Evolutionary conservation across 2,113 vertebrate genomes (phyloP).

Genomic region (Aramus guarauna): DNA sequence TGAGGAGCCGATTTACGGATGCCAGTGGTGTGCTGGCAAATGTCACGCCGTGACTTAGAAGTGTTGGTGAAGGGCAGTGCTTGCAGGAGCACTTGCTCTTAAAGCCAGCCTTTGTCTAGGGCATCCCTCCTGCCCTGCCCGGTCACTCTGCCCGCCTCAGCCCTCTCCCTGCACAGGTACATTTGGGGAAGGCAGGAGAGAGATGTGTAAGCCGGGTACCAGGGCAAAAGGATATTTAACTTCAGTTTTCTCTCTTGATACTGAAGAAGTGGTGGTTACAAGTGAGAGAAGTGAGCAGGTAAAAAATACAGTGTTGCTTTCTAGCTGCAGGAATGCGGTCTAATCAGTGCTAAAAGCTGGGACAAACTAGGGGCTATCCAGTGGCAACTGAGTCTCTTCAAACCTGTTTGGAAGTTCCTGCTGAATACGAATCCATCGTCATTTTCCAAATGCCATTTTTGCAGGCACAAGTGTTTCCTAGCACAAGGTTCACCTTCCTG

Average conservation of each 20-base stretch:
- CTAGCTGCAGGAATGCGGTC: background rate
- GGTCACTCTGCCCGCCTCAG: fast-evolving
- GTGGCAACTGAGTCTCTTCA: background rate
- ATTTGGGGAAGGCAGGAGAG: background rate
- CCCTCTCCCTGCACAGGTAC: fast-evolving
- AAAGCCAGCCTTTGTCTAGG: background rate
- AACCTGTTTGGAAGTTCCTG: background rate
- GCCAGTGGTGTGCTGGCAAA: background rate
- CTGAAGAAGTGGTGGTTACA: background rate
- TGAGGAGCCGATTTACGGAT: background rate
- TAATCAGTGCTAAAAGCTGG: background rate
- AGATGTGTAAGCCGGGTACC: background rate
- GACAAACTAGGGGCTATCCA: background rate
- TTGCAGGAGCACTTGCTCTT: background rate
- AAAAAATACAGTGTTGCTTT: background rate
- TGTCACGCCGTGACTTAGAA: background rate
- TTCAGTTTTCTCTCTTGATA: background rate
- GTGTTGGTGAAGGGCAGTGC: background rate
- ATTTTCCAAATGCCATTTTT: background rate
- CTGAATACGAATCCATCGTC: background rate
- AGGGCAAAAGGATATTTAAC: background rate
- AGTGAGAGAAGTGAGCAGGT: background rate
- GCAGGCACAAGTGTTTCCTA: background rate
- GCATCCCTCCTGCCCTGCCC: background rate
- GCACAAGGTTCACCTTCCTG: background rate